A percentile compares a stretch with the other conserved stretches of the same genome.
Conservation (phyloP, 2,888 invertebrate species). For the Epinotia demarniana region DNA sequence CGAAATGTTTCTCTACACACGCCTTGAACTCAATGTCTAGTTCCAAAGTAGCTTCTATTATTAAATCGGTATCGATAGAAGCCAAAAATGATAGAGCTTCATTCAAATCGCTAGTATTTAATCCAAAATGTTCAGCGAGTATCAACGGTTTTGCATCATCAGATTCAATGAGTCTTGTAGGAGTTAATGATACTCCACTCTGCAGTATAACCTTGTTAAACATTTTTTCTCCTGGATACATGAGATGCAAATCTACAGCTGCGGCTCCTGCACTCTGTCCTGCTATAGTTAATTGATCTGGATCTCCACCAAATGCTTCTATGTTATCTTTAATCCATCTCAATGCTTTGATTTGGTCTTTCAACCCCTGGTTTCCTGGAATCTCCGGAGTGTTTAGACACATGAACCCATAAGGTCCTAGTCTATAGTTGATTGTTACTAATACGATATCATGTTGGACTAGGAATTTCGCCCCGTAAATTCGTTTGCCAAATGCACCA, state of each 20-base stretch:
- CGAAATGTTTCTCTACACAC: conserved; percentile 37
- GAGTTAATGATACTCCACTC: conserved; percentile 41
- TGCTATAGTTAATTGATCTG: conserved; percentile 39
- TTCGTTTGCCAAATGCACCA: conserved; percentile 22
- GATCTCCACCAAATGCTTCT: conserved; percentile 45
- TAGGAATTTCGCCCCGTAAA: conserved; percentile 33
- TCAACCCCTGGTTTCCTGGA: conserved; percentile 58
- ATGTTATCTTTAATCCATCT: conserved; percentile 48
- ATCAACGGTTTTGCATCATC: conserved; percentile 24
- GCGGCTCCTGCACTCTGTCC: conserved; percentile 47
- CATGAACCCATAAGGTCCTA: conserved; percentile 47
- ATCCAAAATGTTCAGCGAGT: conserved; percentile 39
- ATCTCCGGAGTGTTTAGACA: conserved; percentile 44
- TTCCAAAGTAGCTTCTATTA: conserved; percentile 29
- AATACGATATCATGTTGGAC: conserved; percentile 45
- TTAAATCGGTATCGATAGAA: conserved; percentile 18
- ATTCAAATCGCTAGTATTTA: conserved; percentile 18
- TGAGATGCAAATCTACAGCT: conserved; percentile 47
- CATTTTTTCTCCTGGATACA: conserved; percentile 38
- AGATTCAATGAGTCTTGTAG: conserved; percentile 15
- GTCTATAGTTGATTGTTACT: conserved; percentile 45
- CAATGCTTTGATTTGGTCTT: conserved; percentile 47
- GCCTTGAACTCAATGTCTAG: conserved; percentile 35
- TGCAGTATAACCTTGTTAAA: conserved; percentile 44
- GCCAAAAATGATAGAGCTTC: conserved; percentile 38